Base-by-base conservation (phyloP, 1,140 invertebrate species). In the Thrips palmi region DNA sequence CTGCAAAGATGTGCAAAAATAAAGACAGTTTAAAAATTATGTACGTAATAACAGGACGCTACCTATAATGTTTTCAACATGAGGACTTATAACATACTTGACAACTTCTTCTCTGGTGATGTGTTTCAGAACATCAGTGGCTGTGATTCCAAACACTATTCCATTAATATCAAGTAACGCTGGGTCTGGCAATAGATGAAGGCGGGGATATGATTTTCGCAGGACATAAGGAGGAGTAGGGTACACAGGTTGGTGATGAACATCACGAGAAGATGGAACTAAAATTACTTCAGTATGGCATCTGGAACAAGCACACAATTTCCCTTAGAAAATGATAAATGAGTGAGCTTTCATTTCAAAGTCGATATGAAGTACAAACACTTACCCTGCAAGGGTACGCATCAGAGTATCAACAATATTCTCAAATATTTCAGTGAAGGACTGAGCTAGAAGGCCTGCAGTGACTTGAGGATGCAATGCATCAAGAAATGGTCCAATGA, bases 401-500 rank as follows among this genome's bases (percentile, higher is more conserved):
- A 71, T 66, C 24, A 82, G 61, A 42, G 63, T 65, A n/a, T 67
- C 56, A 7, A 86, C 51, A 37, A 79, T 56, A 47, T 67, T 68
- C 28, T 75, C 65, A 51, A 86, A 86, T 40, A 76, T 67, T 3
- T 71, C 62, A 33, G 77, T 70, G 54, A 67, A 82, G 1, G 74
- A 71, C 43, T 74, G 68, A 5, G 42, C 54, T 37, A 71, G 55
- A 2, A 61, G 57, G 35, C 62, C 59, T 36, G 71, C 64, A 27
- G 62, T 57, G 19, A 83, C 55, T 19, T 67, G 57, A 1, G 63
- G 54, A 54, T 84, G 72, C 36, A 64, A 69, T 5, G 59, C 56
- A 49, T 91, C 83, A 22, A 89, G 47, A 48, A 92, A 85, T 4
- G 87, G 86, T 0, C 87, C 87, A 4, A 77, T 64, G 33, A 92